A percentile compares a stretch with the other conserved stretches of the same genome.
Conservation (phyloP, 1,140 invertebrate species). For the Tetramorium alpestre region DNA sequence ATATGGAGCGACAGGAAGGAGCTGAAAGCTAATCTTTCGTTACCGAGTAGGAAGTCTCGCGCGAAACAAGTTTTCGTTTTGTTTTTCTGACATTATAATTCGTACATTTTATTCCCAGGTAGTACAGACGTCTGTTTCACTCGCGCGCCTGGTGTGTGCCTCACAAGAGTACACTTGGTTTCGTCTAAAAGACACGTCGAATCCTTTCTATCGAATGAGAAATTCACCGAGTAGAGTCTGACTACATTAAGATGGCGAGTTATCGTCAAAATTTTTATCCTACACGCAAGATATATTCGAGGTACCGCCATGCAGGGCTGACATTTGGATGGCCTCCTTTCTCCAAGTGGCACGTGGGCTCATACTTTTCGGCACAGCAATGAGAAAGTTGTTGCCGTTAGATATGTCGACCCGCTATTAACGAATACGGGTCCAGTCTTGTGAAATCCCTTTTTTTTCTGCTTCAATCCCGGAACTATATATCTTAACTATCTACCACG, state of each 20-base stretch:
- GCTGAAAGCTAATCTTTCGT: conserved; percentile 24
- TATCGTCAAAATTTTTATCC: conserved; percentile 45
- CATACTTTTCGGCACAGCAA: conserved; percentile 68
- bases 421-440: conserved; percentile 37
- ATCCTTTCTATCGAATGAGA: background rate
- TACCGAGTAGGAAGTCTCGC: conserved; percentile 29
- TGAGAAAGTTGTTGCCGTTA: conserved; percentile 73
- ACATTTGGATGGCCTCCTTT: conserved; percentile 77
- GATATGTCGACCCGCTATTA: conserved; percentile 42
- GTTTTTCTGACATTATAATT: background rate
- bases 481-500: background rate
- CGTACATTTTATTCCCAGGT: conserved; percentile 17
- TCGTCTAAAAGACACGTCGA: background rate
- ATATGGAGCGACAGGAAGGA: conserved; percentile 39
- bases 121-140: background rate
- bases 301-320: conserved; percentile 63
- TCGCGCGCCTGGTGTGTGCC: background rate
- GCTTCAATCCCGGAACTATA: conserved; percentile 26
- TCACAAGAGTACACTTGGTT: background rate
- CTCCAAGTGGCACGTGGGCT: conserved; percentile 70
- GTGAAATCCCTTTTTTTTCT: conserved; percentile 50
- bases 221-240: background rate
- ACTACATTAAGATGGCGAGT: background rate
- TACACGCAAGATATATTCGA: conserved; percentile 42
- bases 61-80: conserved; percentile 17